Evolutionary conservation across 2,888 invertebrate genomes (phyloP).

Genomic region (Chrysopilus asiliformis): DNA sequence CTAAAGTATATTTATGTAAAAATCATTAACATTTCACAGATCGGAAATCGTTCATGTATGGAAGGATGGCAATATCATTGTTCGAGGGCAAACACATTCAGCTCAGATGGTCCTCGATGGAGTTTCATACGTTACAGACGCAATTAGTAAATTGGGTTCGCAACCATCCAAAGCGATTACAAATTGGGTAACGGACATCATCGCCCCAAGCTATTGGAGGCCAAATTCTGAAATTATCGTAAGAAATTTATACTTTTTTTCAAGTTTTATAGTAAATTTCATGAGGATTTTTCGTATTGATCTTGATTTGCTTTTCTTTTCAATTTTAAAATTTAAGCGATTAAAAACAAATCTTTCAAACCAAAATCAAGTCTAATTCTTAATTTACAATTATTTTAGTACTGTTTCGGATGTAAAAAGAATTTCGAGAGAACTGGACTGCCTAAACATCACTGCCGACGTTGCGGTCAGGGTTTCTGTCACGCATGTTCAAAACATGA

Average conservation of each 20-base stretch:
- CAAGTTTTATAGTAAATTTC: no score
- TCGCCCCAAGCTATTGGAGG: slow-evolving; percentile 66
- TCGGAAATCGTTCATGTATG: slow-evolving; percentile 56
- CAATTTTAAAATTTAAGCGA: no score
- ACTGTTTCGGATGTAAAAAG: slow-evolving; percentile 50
- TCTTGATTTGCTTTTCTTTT: no score
- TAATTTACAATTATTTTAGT: slow-evolving; percentile 34
- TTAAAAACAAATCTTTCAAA: no score
- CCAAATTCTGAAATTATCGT: slow-evolving; percentile 62
- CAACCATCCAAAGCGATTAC: slow-evolving; percentile 56
- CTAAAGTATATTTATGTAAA: no score
- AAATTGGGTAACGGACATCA: slow-evolving; percentile 58
- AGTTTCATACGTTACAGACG: slow-evolving; percentile 47
- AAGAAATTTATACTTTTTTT: slow-evolving; percentile 18
- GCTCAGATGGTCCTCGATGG: slow-evolving; percentile 53
- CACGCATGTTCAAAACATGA: slow-evolving; percentile 52
- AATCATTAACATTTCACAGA: slow-evolving; percentile 23
- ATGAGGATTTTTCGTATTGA: no score
- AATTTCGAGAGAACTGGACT: slow-evolving; percentile 42
- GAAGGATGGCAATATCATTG: slow-evolving; percentile 41
- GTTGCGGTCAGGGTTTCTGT: slow-evolving; percentile 71
- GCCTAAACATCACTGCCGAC: slow-evolving; percentile 60
- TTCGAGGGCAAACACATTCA: slow-evolving; percentile 40
- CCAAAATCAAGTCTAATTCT: no score
- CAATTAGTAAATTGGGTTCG: slow-evolving; percentile 49